A percentile compares a stretch with the other conserved stretches of the same genome.
Conservation (phyloP, 2,797 vertebrate genomes). For the Gouania willdenowi region DNA sequence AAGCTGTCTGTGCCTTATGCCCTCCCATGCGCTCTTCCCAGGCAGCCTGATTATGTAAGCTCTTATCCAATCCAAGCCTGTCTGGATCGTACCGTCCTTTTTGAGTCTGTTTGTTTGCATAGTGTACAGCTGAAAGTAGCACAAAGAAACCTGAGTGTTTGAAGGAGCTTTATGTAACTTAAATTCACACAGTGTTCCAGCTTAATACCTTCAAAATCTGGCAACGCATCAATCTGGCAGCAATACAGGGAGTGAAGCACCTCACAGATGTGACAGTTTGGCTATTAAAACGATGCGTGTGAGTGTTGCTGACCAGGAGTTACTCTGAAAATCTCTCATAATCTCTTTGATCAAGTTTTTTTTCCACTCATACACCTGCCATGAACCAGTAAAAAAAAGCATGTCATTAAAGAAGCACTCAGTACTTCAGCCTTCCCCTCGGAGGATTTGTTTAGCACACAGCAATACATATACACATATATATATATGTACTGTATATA, state of each 20-base stretch:
- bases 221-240: slow-evolving; percentile 16
- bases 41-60: slow-evolving; percentile 71
- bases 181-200: slow-evolving; percentile 25
- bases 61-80: slow-evolving; percentile 69
- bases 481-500: too few species aligned
- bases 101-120: slow-evolving; percentile 65
- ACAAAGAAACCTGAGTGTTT: slow-evolving; percentile 58
- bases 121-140: slow-evolving; percentile 52
- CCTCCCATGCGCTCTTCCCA: slow-evolving; percentile 58
- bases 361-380: too few species aligned
- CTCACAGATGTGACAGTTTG: slow-evolving; percentile 22
- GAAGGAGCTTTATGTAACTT: slow-evolving; percentile 61
- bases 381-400: too few species aligned
- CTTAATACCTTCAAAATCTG: slow-evolving; percentile 22
- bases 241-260: slow-evolving; percentile 4
- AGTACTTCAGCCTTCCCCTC: too few species aligned
- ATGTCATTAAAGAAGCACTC: too few species aligned
- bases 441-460: too few species aligned
- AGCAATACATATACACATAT: too few species aligned
- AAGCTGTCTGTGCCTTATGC: slow-evolving; percentile 53
- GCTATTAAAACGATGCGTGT: slow-evolving; percentile 14
- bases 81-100: slow-evolving; percentile 59
- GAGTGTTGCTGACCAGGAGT: slow-evolving; percentile 26
- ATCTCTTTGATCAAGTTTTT: too few species aligned
- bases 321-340: slow-evolving; percentile 10